Evolutionary conservation across 2,113 vertebrate species (phyloP).

Genomic region (Anthoscopus minutus): DNA sequence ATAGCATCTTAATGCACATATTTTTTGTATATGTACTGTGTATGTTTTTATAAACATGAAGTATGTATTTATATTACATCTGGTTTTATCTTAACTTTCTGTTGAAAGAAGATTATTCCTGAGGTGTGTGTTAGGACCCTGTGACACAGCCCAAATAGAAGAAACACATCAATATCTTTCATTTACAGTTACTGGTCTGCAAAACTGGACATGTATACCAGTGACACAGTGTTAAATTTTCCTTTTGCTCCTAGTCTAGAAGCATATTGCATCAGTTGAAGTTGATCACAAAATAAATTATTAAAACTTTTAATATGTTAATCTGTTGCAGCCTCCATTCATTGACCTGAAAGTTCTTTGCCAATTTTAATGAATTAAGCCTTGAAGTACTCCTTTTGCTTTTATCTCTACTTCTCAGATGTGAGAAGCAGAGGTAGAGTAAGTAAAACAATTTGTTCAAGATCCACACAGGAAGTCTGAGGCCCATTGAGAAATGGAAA

Average conservation of each 20-base stretch:
- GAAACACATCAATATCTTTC: background rate
- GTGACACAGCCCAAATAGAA: background rate
- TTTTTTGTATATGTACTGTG: background rate
- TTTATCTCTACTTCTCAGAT: constrained; percentile 35
- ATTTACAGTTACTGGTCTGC: background rate
- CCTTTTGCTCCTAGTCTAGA: background rate
- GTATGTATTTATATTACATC: background rate
- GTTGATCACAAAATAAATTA: constrained; percentile 9
- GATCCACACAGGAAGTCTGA: background rate
- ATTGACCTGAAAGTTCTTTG: constrained; percentile 22
- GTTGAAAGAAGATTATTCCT: background rate
- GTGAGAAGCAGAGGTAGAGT: constrained; percentile 9
- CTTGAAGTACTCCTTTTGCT: constrained; percentile 19
- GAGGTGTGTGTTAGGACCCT: background rate
- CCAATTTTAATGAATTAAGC: constrained; percentile 40
- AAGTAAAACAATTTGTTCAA: constrained; percentile 28
- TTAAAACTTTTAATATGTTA: constrained; percentile 14
- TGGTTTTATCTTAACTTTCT: background rate
- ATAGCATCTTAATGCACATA: background rate
- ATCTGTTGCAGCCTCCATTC: constrained; percentile 2
- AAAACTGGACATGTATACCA: background rate
- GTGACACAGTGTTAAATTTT: background rate
- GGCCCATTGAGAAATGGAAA: background rate
- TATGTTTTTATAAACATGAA: background rate
- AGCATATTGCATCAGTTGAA: background rate